Conservation (phyloP, 1,140 invertebrate species). For the Ridgeia piscesae region DNA sequence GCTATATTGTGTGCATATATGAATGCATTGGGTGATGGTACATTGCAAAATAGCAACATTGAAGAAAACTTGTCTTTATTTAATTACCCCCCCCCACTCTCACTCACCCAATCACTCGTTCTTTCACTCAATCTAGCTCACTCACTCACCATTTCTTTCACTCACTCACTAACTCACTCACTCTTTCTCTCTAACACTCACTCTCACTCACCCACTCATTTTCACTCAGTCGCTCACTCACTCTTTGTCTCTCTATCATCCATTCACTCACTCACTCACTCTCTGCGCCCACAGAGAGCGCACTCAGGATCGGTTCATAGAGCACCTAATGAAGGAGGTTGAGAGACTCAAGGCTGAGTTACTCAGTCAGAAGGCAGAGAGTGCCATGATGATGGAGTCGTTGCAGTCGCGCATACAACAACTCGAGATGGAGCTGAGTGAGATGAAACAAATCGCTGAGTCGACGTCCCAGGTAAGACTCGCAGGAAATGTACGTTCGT, state of each 20-base stretch:
- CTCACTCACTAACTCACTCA: too few species aligned
- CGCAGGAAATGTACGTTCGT: too few species aligned
- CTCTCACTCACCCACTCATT: too few species aligned
- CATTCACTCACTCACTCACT: conserved; percentile 29
- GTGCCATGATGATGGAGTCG: conserved; percentile 46
- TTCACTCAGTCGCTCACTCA: conserved; percentile 31
- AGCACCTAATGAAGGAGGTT: conserved; percentile 77
- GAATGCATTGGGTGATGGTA: too few species aligned
- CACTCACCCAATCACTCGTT: too few species aligned
- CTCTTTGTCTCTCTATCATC: not conserved
- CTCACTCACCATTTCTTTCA: too few species aligned
- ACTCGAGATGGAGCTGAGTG: conserved; percentile 58
- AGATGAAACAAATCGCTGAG: conserved; percentile 62
- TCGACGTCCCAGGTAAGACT: conserved; percentile 50
- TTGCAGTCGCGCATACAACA: conserved; percentile 32
- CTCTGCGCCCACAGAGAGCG: not conserved
- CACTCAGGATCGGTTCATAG: conserved; percentile 75
- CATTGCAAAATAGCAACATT: too few species aligned
- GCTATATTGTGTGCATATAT: too few species aligned
- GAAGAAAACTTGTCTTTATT: too few species aligned
- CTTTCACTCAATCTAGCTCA: too few species aligned
- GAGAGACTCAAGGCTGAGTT: conserved; percentile 67
- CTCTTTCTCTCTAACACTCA: too few species aligned
- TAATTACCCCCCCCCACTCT: too few species aligned
- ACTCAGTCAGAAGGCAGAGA: conserved; percentile 61